Evolutionary conservation across 1,140 invertebrate genomes (phyloP).

Genomic region (Pseudachorutes palmiensis): DNA sequence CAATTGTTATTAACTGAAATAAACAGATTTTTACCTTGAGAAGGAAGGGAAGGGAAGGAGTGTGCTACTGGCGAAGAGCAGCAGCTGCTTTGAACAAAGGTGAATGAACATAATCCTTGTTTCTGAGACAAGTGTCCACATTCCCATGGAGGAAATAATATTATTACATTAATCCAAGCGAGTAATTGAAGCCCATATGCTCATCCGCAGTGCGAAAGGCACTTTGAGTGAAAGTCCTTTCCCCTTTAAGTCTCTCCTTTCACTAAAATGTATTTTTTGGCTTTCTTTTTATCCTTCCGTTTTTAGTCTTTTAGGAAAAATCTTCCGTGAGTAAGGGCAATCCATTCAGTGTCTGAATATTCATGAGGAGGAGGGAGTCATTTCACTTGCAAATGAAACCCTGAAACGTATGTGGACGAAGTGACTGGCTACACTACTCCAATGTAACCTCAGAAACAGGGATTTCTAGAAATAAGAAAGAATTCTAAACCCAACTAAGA

Average conservation of each 20-base stretch:
- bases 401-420: not conserved
- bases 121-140: slow-evolving; percentile 17
- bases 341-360: not conserved
- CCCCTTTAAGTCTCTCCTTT: not conserved
- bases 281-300: not conserved
- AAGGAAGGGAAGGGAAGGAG: not conserved
- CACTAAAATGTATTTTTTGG: not conserved
- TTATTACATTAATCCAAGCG: slow-evolving; percentile 34
- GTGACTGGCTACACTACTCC: too few species aligned
- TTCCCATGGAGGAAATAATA: slow-evolving; percentile 27
- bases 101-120: not conserved
- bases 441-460: too few species aligned
- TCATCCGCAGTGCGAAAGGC: too few species aligned
- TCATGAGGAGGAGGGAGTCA: slow-evolving; percentile 5
- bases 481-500: too few species aligned
- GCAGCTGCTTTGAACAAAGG: not conserved
- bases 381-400: slow-evolving; percentile 8
- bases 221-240: too few species aligned
- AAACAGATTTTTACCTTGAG: slow-evolving; percentile 11
- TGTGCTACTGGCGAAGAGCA: not conserved
- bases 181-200: slow-evolving; percentile 28
- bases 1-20: not conserved
- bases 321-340: not conserved
- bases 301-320: not conserved
- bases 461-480: too few species aligned